Percentiles rank a stretch among this genome's conserved stretches.
Evolutionary conservation across 2,113 vertebrate species (phyloP).

Genomic region (Nothocercus nigrocapillus): DNA sequence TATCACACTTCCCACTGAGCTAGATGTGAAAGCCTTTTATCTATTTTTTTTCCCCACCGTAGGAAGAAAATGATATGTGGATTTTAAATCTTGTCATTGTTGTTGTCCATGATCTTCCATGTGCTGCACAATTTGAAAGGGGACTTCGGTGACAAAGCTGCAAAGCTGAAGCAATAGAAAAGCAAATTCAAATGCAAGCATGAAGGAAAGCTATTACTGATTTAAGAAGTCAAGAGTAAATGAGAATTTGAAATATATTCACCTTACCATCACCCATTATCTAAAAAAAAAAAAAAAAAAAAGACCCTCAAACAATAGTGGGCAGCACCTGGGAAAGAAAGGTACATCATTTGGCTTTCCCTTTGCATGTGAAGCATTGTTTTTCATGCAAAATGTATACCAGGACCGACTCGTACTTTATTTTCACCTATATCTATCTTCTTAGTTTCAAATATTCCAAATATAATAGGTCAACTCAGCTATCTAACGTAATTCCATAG

Average conservation of each 20-base stretch:
- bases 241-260: not conserved
- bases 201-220: not conserved
- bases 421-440: not conserved
- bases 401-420: not conserved
- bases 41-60: not conserved
- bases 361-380: not conserved
- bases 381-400: not conserved
- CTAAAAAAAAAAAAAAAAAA: too few relatives aligned
- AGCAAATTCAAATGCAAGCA: not conserved
- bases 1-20: not conserved
- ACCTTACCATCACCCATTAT: too few relatives aligned
- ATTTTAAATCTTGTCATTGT: not conserved
- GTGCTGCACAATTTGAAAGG: not conserved
- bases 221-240: not conserved
- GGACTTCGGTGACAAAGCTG: not conserved
- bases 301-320: not conserved
- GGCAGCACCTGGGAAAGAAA: not conserved
- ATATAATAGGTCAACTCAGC: not conserved
- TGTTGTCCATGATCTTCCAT: not conserved
- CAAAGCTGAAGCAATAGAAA: not conserved
- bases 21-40: not conserved
- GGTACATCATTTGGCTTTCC: not conserved
- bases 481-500: not conserved
- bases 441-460: not conserved
- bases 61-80: not conserved